Evolutionary conservation across 2,888 invertebrate genomes (phyloP), one percentile per base, ranked within the genome.

Genomic region (Creontiades dilutus): DNA sequence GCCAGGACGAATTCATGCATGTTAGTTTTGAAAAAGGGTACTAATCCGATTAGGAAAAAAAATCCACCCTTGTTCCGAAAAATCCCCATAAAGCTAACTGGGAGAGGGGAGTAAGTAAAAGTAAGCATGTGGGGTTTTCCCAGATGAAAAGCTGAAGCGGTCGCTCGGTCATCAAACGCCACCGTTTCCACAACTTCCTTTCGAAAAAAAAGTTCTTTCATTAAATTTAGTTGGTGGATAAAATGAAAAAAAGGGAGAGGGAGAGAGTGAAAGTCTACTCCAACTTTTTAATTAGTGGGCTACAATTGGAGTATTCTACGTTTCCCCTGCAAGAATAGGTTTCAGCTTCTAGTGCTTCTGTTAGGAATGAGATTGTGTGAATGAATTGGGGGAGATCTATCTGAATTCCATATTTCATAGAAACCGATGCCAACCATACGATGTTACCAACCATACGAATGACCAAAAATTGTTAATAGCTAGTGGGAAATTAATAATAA

Each of bases 271-370:
- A 61, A 61, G 61, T 61, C 61, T 61, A 61, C 16, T 61, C 61
- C 61, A 61, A 61, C 61, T 61, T 61, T 61, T 61, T 61, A 61
- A 61, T 61, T 61, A 61, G 61, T 19, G 61, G 61, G 61, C 9
- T 61, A 19, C 61, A 19, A 61, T 3, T 61, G 19, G n/a, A 61
- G 61, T 61, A 61, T 19, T 61, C n/a, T 14, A 61, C 61, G 61
- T 61, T 61, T 61, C n/a, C 0, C 61, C 52, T 14, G 52, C n/a
- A 16, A 52, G 52, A 52, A 61, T 61, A 19, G 61, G 61, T 16
- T 16, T 13, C 57, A n/a, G 57, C 16, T 16, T 57, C 61, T 3
- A 61, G n/a, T n/a, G 61, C 61, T 61, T 52, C 52, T 2, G 16
- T 12, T 16, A 14, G 16, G 3, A 19, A 57, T n/a, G 61, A n/a